A percentile compares a stretch with the other conserved stretches of the same genome.
Conservation (phyloP, 2,797 vertebrate species). For the Falco novaeseelandiae region DNA sequence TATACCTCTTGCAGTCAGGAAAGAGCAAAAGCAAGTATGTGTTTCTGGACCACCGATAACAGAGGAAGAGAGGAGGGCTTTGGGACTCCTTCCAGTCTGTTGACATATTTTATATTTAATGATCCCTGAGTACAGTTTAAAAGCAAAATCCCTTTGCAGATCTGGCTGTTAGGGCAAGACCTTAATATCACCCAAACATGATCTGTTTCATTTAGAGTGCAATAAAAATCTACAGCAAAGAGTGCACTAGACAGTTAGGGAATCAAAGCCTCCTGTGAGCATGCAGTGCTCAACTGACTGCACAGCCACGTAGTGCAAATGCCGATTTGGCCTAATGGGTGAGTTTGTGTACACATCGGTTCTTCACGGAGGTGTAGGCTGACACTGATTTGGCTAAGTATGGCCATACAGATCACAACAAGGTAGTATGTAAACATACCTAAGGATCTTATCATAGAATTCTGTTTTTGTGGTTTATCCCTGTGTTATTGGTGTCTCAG, state of each 20-base stretch:
- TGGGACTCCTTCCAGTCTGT: not conserved
- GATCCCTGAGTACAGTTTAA: not conserved
- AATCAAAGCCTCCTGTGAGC: not conserved
- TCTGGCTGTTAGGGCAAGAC: not conserved
- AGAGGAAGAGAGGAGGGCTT: not conserved
- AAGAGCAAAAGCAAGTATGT: not conserved
- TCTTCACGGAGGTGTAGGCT: not conserved
- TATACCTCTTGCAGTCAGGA: not conserved
- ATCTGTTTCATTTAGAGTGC: not conserved
- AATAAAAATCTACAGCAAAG: not conserved
- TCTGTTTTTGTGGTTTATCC: not conserved
- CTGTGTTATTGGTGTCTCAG: not conserved
- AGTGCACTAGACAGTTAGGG: not conserved
- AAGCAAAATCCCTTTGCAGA: not conserved
- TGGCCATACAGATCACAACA: not conserved
- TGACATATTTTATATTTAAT: not conserved
- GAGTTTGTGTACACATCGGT: not conserved
- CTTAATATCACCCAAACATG: not conserved
- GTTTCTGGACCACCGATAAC: not conserved
- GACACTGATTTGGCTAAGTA: not conserved
- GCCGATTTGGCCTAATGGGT: accelerated
- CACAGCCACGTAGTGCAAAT: not conserved
- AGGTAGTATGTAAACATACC: not conserved
- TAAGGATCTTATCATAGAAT: not conserved
- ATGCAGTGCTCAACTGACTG: not conserved